Evolutionary conservation across 2,888 invertebrate genomes (phyloP).

Genomic region (Epirrhoe tristata): DNA sequence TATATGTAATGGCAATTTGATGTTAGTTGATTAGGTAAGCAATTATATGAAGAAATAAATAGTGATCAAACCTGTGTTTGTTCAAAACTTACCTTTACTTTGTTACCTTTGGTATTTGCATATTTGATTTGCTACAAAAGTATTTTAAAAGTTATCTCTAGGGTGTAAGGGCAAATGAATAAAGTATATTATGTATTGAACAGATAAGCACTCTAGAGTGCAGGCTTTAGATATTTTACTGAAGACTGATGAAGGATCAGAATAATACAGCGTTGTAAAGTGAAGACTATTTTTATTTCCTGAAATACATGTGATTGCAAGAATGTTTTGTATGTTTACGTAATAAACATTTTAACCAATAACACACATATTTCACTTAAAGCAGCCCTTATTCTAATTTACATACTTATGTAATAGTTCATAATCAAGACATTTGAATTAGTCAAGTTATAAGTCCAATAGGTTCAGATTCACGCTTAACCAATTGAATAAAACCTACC

Average conservation of each 20-base stretch:
- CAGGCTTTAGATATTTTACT: conserved; percentile 27
- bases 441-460: conserved; percentile 14
- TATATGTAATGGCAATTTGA: conserved; percentile 5
- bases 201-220: neutral
- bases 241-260: conserved; percentile 59
- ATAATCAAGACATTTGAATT: conserved; percentile 16
- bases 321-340: conserved; percentile 51
- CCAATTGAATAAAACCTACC: conserved; percentile 2
- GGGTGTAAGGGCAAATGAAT: conserved; percentile 19
- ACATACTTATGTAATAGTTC: conserved; percentile 10
- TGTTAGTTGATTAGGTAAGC: neutral
- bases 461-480: conserved; percentile 8
- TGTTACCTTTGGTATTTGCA: conserved; percentile 31
- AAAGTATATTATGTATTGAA: conserved; percentile 19
- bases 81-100: too few species aligned
- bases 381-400: conserved; percentile 17
- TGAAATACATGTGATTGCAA: conserved; percentile 59
- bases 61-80: conserved; percentile 6
- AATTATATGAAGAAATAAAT: conserved; percentile 16
- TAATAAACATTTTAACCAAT: conserved; percentile 57
- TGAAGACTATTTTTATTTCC: conserved; percentile 64
- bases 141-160: neutral
- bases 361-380: conserved; percentile 33
- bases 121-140: conserved; percentile 5
- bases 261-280: conserved; percentile 55